phyloP scores from a whole-genome alignment of 1,140 invertebrate species.

The Ganaspis sp. region DNA sequence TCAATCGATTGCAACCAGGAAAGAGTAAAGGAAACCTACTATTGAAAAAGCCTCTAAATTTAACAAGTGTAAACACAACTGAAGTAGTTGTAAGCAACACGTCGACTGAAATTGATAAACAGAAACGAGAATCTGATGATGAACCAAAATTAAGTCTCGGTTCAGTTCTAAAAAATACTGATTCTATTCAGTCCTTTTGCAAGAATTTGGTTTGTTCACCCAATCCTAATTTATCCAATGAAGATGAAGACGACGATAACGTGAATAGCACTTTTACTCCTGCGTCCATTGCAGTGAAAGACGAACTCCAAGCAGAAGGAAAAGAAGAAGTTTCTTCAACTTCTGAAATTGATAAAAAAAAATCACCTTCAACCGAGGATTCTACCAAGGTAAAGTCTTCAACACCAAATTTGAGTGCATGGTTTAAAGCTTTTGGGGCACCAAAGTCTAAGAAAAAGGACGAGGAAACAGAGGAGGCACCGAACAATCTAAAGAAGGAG shows the following conservation, averaged over 20 bases:
- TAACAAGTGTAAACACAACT: conserved; percentile 44
- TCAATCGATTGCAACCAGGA: conserved; percentile 87
- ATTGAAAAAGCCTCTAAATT: conserved; percentile 69
- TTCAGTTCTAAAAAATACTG: conserved; percentile 83
- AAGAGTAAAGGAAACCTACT: conserved; percentile 91
- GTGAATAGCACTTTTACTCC: conserved; percentile 5
- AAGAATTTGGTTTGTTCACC: conserved; percentile 72
- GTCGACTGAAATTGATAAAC: conserved; percentile 46
- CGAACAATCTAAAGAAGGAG: conserved; percentile 59
- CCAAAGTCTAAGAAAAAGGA: conserved; percentile 80
- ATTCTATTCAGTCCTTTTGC: conserved; percentile 73
- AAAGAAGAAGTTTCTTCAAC: conserved; percentile 29
- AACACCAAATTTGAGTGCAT: conserved; percentile 91
- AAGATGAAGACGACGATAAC: conserved; percentile 70
- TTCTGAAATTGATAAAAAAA: conserved; percentile 39
- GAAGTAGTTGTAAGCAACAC: conserved; percentile 47
- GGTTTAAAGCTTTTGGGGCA: conserved; percentile 93
- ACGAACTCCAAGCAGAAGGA: not conserved
- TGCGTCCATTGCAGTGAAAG: conserved; percentile 21
- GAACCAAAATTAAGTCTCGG: conserved; percentile 88
- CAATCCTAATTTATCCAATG: conserved; percentile 69
- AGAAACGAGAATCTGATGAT: conserved; percentile 72
- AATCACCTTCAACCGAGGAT: conserved; percentile 57
- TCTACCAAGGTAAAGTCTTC: conserved; percentile 74
- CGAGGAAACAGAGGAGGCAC: conserved; percentile 63